Evolutionary conservation across 1,140 invertebrate species (phyloP), one percentile per base, ranked within the genome.

Genomic region (Drosophila arawakana): DNA sequence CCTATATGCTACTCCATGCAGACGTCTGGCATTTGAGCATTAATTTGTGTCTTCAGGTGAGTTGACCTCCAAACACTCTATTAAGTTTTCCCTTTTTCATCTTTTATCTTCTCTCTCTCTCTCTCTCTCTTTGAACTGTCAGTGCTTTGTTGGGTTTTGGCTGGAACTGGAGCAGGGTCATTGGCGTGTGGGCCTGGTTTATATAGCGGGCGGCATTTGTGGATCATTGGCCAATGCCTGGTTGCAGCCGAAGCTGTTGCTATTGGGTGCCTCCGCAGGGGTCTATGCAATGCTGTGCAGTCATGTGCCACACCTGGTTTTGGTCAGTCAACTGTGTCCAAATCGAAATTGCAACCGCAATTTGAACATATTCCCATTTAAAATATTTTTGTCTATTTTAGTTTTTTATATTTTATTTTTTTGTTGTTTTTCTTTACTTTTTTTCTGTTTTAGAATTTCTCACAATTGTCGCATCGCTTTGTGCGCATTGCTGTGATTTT

Each of bases 191-290:
- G 93, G 95, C 34, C 79, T 94, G 15, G 93, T 97, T 78, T 97
- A 97, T 93, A 63, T 95, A 6, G 93, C 94, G 10, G 96, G 96
- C 18, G 95, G 95, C 46, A 91, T 95, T 47, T 94, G 94, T 41
- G 96, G 96, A 52, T 96, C 96, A 1, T 92, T 97, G 43, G 96
- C 96, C 39, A 96, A 97, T 7, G 97, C 96, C 7, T 94, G 96
- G 71, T 93, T 97, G 77, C 97, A 98, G 92, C 96, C 97, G 0
- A 92, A 93, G 80, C 94, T 97, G 47, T 95, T 94, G 76, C 94
- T 99, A 60, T 96, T 98, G 50, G 98, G 98, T 13, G 97, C 98
- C 49, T 98, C 97, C 52, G 98, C 97, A 10, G 98, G 98, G n/a
- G 97, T 98, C 58, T 99, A 99, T 93, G 96, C 98, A 34, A 93